These are phyloP conservation scores for Papilio elwesi DNA, from an alignment of 2,888 invertebrate species.

Conservation along the genomic window DNA sequence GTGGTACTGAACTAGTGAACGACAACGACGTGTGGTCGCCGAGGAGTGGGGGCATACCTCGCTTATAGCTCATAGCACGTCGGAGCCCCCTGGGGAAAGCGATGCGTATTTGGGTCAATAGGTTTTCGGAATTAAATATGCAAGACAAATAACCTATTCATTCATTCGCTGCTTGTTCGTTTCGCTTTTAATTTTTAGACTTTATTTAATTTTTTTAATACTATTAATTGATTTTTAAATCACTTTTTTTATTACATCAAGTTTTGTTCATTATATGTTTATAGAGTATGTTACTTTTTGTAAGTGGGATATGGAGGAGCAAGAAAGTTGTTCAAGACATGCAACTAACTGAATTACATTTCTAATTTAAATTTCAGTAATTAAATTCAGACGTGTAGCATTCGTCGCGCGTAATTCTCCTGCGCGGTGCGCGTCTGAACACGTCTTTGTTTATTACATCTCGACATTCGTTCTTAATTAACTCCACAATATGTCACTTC, in stretches of 20 bases:
- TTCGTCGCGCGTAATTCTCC: neutral
- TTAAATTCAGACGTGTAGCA: neutral
- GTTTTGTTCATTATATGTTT: neutral
- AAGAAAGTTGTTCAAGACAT: neutral
- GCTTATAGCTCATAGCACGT: constrained; percentile 3
- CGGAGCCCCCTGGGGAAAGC: neutral
- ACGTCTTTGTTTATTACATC: constrained; percentile 7
- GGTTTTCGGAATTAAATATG: constrained; percentile 17
- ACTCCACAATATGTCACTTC: constrained; percentile 15
- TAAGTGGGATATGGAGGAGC: no score
- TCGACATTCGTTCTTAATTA: neutral
- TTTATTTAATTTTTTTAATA: neutral
- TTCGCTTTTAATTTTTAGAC: neutral
- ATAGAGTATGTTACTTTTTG: neutral
- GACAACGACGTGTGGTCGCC: constrained; percentile 2
- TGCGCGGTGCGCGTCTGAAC: constrained; percentile 4
- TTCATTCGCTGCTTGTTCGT: neutral
- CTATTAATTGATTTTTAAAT: neutral
- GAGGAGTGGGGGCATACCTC: neutral
- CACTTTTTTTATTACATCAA: no score
- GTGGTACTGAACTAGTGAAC: constrained; percentile 9
- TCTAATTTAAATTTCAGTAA: no score
- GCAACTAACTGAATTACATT: neutral
- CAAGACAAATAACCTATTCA: constrained; percentile 15
- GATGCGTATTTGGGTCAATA: constrained; percentile 7